These are phyloP conservation scores for Myrmecophaga tridactyla DNA, from an alignment of 2,113 vertebrate species.

Conservation along the genomic window DNA sequence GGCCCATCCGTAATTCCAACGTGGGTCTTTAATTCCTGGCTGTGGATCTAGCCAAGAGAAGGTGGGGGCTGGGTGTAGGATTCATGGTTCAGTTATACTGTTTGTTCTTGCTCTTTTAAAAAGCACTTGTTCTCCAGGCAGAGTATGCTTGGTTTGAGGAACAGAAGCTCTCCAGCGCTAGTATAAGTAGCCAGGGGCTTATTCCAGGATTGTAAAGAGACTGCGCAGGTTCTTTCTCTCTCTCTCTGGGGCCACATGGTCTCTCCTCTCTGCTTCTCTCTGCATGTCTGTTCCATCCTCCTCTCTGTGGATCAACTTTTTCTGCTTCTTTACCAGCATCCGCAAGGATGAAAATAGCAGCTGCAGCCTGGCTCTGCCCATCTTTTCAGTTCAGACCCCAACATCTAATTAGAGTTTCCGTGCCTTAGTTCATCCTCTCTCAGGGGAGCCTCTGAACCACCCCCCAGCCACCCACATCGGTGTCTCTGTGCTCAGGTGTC, in stretches of 20 bases:
- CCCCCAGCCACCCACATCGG: background rate
- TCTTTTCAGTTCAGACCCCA: background rate
- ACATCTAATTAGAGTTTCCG: background rate
- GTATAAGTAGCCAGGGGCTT: background rate
- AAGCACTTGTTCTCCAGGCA: background rate
- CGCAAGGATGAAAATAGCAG: background rate
- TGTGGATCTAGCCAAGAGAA: background rate
- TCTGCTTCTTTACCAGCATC: background rate
- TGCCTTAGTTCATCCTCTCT: background rate
- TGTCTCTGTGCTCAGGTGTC: background rate
- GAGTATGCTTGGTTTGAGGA: background rate
- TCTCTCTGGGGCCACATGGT: background rate
- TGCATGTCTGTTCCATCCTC: background rate
- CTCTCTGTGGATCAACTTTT: background rate
- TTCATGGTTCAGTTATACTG: background rate
- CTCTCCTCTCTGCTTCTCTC: background rate
- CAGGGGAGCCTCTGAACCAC: background rate
- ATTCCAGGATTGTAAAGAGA: background rate
- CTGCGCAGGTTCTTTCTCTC: background rate
- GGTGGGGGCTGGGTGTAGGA: background rate
- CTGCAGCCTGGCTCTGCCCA: background rate
- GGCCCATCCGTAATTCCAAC: background rate
- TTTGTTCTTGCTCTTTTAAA: background rate
- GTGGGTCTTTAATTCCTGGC: background rate
- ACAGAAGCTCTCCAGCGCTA: background rate